Evolutionary conservation across 1,140 invertebrate species (phyloP).

Genomic region (Mamestra configurata): DNA sequence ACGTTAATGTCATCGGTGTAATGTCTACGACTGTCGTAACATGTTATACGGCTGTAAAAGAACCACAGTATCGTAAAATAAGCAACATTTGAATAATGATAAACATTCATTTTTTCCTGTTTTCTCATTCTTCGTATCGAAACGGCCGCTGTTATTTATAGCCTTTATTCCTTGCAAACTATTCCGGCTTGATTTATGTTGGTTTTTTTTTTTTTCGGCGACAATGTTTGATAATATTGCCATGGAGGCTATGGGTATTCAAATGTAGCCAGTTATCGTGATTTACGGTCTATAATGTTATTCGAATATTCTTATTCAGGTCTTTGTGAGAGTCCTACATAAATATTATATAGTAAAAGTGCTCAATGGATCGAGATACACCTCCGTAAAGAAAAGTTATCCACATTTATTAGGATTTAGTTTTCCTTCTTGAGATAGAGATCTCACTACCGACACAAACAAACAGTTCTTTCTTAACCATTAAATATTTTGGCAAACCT

Average conservation of each 20-base stretch:
- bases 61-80: conserved; percentile 33
- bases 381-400: too few species aligned
- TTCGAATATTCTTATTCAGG: conserved; percentile 31
- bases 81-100: conserved; percentile 49
- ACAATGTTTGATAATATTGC: conserved; percentile 37
- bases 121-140: conserved; percentile 30
- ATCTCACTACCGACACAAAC: neutral
- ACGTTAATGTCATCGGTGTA: conserved; percentile 1
- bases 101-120: conserved; percentile 44
- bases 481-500: conserved; percentile 54
- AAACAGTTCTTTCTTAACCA: neutral
- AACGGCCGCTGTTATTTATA: conserved; percentile 35
- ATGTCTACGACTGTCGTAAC: neutral
- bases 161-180: conserved; percentile 40
- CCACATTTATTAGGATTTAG: too few species aligned
- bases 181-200: conserved; percentile 36
- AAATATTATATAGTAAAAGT: neutral
- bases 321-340: neutral
- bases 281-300: conserved; percentile 12
- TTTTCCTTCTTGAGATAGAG: too few species aligned
- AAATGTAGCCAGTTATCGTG: conserved; percentile 16
- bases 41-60: neutral
- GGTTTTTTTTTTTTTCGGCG: conserved; percentile 41
- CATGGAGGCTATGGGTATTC: conserved; percentile 15
- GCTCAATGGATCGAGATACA: neutral